Base-by-base conservation (phyloP, 2,888 invertebrate genomes). In the Athripsodes cinereus region DNA sequence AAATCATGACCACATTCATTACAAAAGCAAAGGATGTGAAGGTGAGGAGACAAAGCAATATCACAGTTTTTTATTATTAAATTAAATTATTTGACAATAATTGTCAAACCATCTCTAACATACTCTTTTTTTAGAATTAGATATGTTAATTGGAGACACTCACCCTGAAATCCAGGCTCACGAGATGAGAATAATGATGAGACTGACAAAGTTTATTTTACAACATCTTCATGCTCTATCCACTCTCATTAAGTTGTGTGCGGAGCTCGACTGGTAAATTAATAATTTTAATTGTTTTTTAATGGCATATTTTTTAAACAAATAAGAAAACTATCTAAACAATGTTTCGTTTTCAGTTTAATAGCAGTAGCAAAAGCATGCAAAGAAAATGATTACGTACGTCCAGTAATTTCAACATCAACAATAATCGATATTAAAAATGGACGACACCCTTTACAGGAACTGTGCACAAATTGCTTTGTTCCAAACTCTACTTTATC, bases 391-490 rank as follows among this genome's bases (percentile, higher is more conserved):
- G 78, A 78, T 67, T 91, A 86, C 74, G 77, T 80, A 19, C 79
- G 82, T 21, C 92, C 92, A 0, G 47, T 22, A 6, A 69, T 92
- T 11, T 79, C 81, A 0, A 70, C 74, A 1, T 78, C 80, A 13
- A 79, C 80, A 64, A 66, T 77, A 22, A 80, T 90, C 59, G 73
- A 77, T 58, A 84, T 90, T 59, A 75, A 75, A 63, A 79, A 81
- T 53, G 89, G 91, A 2, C 77, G 87, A 52, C 94, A 96, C 70
- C 90, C 92, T 0, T 74, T 96, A 22, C 83, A 88, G 66, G 87
- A 90, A 65, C 68, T 83, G 26, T 81, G 82, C 21, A 78, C 81
- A 40, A 76, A 81, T 55, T 79, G 78, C 63, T 90, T 87, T 69
- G 87, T 93, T 2, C 81, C 90, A 0, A 94, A 94, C 70, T 83